Evolutionary conservation across 2,888 invertebrate species (phyloP), one percentile per base, ranked within the genome.

Genomic region (Nephrocerus scutellatus): DNA sequence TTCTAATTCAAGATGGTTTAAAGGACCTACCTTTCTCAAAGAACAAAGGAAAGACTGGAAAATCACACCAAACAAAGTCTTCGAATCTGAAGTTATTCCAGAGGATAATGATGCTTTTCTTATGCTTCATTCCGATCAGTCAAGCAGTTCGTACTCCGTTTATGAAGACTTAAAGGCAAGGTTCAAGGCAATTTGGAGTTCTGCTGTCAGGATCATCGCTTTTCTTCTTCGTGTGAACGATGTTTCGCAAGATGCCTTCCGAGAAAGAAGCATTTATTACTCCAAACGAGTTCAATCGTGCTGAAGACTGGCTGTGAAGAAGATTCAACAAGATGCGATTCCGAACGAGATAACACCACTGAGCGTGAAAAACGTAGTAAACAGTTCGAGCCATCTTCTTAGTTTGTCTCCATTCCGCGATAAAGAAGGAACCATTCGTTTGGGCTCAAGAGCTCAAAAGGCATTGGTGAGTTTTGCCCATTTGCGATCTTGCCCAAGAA

Each of bases 261-360:
- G 12, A 5, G 16, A 10, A 30, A 26, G n/a, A n/a, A n/a, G n/a
- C n/a, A n/a, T n/a, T n/a, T n/a, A n/a, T n/a, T n/a, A n/a, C n/a
- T n/a, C n/a, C 5, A 7, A 19, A 14, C 24, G 25, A 10, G 16
- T 30, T 26, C 1, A 14, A 6, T 14, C 10, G 14, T 32, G 32
- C n/a, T 21, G 31, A n/a, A 31, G 32, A 26, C 20, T n/a, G n/a
- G n/a, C n/a, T n/a, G n/a, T n/a, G n/a, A n/a, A n/a, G n/a, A n/a
- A n/a, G n/a, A n/a, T n/a, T n/a, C n/a, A n/a, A n/a, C n/a, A 31
- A 16, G 39, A 39, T 2, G 26, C 8, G 5, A 32, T 39, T 28
- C 28, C 19, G 7, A 22, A 15, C 16, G 39, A 39, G 9, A 12
- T 21, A 6, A 10, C 20, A 26, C 15, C 20, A 8, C 21, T 38